Conservation (phyloP, 2,888 invertebrate species). For the Brenthis ino region DNA sequence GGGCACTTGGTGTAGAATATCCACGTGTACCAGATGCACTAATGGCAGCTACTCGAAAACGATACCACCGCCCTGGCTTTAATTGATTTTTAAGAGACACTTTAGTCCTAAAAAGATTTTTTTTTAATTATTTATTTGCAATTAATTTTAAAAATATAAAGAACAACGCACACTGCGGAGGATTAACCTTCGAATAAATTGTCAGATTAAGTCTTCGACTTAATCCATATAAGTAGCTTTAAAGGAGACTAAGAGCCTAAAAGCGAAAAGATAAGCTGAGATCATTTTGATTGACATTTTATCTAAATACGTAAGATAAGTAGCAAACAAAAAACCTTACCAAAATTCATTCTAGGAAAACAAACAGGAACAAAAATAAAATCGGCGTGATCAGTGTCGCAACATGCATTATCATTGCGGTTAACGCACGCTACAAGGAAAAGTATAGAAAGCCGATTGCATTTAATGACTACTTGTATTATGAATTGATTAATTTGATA, state of each 20-base stretch:
- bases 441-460: slow-evolving; percentile 37
- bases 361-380: slow-evolving; percentile 28
- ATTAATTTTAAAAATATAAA: background rate
- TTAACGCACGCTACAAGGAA: slow-evolving; percentile 41
- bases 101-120: slow-evolving; percentile 62
- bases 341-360: slow-evolving; percentile 30
- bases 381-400: slow-evolving; percentile 30
- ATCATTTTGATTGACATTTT: slow-evolving; percentile 36
- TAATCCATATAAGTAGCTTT: slow-evolving; percentile 15
- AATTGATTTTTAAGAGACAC: slow-evolving; percentile 79
- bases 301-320: slow-evolving; percentile 31
- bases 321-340: slow-evolving; percentile 31
- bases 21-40: slow-evolving; percentile 88
- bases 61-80: slow-evolving; percentile 89
- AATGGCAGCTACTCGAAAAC: slow-evolving; percentile 89
- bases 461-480: slow-evolving; percentile 21
- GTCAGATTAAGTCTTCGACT: slow-evolving; percentile 23
- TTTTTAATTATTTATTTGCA: background rate
- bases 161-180: slow-evolving; percentile 4
- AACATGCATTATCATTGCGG: slow-evolving; percentile 33
- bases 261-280: slow-evolving; percentile 21
- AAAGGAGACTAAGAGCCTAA: background rate
- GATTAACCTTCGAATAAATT: slow-evolving; percentile 29
- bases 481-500: slow-evolving; percentile 8
- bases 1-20: slow-evolving; percentile 83